Evolutionary conservation across 2,888 invertebrate genomes (phyloP).

Genomic region (Luperina testacea): DNA sequence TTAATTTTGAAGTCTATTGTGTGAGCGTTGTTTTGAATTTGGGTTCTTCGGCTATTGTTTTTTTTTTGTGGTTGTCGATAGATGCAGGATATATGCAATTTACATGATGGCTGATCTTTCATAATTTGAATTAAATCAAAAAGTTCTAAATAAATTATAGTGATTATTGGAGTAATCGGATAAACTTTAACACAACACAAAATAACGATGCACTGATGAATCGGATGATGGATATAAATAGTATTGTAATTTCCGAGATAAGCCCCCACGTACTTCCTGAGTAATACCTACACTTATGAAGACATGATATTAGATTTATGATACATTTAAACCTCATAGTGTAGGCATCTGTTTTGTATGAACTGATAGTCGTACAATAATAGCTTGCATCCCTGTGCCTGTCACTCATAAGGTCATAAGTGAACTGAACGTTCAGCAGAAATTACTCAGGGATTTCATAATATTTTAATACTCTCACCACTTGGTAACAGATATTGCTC

Average conservation of each 20-base stretch:
- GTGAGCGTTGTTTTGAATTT: conserved; percentile 37
- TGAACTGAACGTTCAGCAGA: conserved; percentile 6
- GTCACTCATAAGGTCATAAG: conserved; percentile 30
- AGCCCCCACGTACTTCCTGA: conserved; percentile 1
- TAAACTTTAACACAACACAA: background rate
- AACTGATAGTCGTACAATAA: conserved; percentile 38
- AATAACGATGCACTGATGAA: background rate
- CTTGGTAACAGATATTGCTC: background rate
- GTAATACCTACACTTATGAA: conserved; percentile 6
- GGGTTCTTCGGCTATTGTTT: background rate
- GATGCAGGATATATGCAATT: background rate
- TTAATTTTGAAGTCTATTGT: conserved; percentile 21
- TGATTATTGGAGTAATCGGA: conserved; percentile 1
- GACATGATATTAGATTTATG: conserved; percentile 38
- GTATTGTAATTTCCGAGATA: conserved; percentile 20
- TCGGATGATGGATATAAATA: conserved; percentile 2
- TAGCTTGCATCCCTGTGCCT: conserved; percentile 35
- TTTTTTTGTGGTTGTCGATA: background rate
- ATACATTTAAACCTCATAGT: conserved; percentile 31
- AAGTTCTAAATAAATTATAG: background rate
- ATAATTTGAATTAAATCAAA: background rate
- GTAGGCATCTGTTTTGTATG: conserved; percentile 46
- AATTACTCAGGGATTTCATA: conserved; percentile 15
- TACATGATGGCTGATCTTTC: background rate
- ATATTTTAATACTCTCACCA: background rate